Evolutionary conservation across 2,797 vertebrate genomes (phyloP), one percentile per base, ranked within the genome.

Genomic region (Muraenolepis orangiensis): DNA sequence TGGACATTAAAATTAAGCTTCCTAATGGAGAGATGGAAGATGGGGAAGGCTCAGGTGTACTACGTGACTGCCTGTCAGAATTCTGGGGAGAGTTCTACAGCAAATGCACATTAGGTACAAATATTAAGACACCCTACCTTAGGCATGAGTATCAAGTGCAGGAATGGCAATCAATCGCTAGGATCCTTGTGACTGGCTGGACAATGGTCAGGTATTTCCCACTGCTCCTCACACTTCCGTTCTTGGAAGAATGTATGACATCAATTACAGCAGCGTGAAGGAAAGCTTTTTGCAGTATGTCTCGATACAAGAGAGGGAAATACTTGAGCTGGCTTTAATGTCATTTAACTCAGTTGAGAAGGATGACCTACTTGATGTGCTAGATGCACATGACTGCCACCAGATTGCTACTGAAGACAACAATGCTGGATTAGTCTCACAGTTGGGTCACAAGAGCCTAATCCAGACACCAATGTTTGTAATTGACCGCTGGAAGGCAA

Each of bases 391-490:
- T 23, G 75, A 84, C 30, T 82, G 82, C 31, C 73, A 80, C 30
- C 73, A 76, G 12, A 72, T 74, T 28, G 72, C 76, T 0, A 74
- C 61, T 32, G 71, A 80, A 57, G 80, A 82, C 32, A 82, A 72
- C 16, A 18, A 82, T 10, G 20, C 61, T 31, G 23, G 34, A 71
- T 72, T 84, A n/a, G 32, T 80, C 31, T 28, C 71, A 66, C 81
- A 85, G 70, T 23, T 83, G 10, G 79, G 77, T 18, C 79, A 85
- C 77, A 83, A 81, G 32, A 77, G 74, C 26, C 71, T 85, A 38
- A 76, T 81, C 28, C 81, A 82, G 30, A 74, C 75, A 6, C 75
- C 75, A 10, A 69, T 76, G 75, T 85, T 75, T 82, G 79, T 82
- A 2, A 85, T 81, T 71, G 66, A 85, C 20, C 74, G 66, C 32